A percentile compares a stretch with the other conserved stretches of the same genome.
Conservation (phyloP, 1,140 invertebrate species). For the Ruditapes philippinarum region DNA sequence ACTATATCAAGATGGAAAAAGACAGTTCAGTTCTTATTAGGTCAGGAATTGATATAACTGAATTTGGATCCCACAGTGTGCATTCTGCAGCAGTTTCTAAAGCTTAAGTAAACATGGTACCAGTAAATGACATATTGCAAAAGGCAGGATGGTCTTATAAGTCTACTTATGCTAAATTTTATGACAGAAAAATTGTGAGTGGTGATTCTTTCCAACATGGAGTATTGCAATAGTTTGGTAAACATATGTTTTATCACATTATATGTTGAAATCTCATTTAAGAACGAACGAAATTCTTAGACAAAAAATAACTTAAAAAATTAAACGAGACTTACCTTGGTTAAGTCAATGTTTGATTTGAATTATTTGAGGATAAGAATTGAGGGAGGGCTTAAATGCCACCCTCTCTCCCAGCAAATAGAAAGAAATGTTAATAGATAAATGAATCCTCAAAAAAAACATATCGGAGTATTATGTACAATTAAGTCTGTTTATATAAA, state of each 20-base stretch:
- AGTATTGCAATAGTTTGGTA: background rate
- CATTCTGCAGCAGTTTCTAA: constrained; percentile 35
- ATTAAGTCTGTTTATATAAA: no score
- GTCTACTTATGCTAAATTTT: constrained; percentile 16
- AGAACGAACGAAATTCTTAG: background rate
- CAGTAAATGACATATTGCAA: background rate
- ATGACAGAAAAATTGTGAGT: background rate
- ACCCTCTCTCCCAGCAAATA: no score
- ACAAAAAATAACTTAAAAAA: background rate
- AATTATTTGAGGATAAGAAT: no score
- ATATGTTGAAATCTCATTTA: background rate
- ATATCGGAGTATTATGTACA: no score
- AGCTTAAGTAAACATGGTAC: background rate
- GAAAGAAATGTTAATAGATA: no score
- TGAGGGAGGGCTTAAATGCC: no score
- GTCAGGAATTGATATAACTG: constrained; percentile 43
- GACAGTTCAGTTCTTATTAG: constrained; percentile 18
- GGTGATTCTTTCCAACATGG: background rate
- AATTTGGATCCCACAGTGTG: constrained; percentile 57
- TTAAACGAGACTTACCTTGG: no score
- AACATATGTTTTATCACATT: background rate
- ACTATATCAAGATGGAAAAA: constrained; percentile 49
- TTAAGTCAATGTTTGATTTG: no score
- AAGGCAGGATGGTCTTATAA: background rate
- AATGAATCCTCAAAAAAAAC: no score